Percentiles rank a stretch among this genome's conserved stretches.
Conservation (phyloP, 1,140 invertebrate genomes). For the Sinella curviseta region DNA sequence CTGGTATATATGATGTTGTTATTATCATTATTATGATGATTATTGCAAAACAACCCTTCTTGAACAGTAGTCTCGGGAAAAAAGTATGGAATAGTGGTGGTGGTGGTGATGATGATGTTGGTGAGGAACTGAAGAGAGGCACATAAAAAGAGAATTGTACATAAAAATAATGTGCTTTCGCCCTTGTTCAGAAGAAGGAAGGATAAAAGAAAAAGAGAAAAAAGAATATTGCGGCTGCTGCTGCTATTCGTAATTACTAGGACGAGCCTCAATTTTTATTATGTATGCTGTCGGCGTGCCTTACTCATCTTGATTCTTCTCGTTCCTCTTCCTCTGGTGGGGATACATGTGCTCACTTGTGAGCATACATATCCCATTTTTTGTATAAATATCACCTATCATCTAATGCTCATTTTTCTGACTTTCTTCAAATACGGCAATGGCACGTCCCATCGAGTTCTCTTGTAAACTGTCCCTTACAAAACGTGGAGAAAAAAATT, state of each 20-base stretch:
- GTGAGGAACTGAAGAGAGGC: no score
- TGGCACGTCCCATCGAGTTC: constrained; percentile 1
- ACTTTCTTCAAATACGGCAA: neutral
- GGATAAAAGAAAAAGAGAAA: neutral
- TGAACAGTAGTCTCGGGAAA: neutral
- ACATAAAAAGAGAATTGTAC: no score
- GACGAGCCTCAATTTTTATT: constrained; percentile 19
- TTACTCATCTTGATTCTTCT: constrained; percentile 23
- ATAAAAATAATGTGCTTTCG: no score
- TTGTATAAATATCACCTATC: neutral
- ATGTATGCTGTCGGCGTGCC: constrained; percentile 16
- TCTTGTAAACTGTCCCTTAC: neutral
- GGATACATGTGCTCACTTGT: neutral
- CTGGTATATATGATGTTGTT: neutral
- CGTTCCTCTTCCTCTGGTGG: neutral
- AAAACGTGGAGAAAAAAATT: neutral
- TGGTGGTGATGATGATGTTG: no score
- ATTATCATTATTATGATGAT: constrained; percentile 3
- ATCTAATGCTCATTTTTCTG: neutral
- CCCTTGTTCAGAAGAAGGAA: neutral
- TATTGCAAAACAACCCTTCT: constrained; percentile 11
- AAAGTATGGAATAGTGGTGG: neutral
- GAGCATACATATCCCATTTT: neutral
- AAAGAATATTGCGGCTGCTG: neutral
- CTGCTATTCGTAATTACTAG: constrained; percentile 10